These are phyloP conservation scores for Hirundichthys speculiger DNA, from an alignment of 2,113 vertebrate species.

Conservation along the genomic window DNA sequence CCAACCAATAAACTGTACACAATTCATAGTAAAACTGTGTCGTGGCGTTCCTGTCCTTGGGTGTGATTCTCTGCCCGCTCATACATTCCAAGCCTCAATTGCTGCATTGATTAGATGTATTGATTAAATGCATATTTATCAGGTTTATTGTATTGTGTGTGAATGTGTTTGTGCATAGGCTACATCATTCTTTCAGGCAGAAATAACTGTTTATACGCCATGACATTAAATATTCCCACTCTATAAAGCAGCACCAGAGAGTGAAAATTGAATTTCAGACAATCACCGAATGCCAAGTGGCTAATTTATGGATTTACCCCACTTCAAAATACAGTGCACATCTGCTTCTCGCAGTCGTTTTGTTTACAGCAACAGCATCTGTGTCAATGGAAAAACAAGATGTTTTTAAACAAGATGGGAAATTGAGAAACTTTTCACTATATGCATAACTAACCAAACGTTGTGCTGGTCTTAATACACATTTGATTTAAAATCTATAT, in stretches of 20 bases:
- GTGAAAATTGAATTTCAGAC: slow-evolving; percentile 10
- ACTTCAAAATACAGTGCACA: slow-evolving; percentile 15
- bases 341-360: neutral
- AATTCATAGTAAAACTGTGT: too few species aligned
- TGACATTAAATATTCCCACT: slow-evolving; percentile 17
- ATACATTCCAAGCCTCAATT: too few species aligned
- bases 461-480: too few species aligned
- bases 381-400: neutral
- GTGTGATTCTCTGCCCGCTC: too few species aligned
- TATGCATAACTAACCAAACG: neutral
- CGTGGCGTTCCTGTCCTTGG: too few species aligned
- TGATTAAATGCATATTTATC: neutral
- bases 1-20: too few species aligned
- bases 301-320: slow-evolving; percentile 19
- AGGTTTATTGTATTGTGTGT: neutral
- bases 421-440: neutral
- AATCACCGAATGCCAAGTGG: neutral
- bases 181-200: slow-evolving; percentile 10
- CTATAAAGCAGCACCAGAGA: neutral
- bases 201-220: slow-evolving; percentile 17
- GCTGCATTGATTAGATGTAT: too few species aligned
- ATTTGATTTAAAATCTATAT: too few species aligned
- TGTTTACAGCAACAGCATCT: neutral
- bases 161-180: neutral
- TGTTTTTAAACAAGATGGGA: neutral